phyloP scores from a whole-genome alignment of 2,797 vertebrate genomes.

The Halcyon smyrnensis region DNA sequence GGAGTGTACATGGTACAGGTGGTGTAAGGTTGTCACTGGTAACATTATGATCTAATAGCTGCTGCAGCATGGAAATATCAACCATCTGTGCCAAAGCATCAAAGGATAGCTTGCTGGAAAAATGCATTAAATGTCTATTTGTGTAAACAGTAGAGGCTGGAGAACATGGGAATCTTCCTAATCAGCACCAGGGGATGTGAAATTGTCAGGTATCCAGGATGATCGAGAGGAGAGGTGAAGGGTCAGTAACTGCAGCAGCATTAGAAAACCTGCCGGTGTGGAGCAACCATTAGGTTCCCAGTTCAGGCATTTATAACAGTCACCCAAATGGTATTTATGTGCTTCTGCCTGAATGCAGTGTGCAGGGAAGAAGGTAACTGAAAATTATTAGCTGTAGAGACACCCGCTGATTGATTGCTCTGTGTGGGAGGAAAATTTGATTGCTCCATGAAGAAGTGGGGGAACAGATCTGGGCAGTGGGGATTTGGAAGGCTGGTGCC shows the following conservation, averaged over 20 bases:
- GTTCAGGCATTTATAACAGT: background rate
- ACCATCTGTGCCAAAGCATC: constrained; percentile 53
- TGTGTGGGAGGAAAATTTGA: background rate
- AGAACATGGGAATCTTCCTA: background rate
- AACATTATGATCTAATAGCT: constrained; percentile 15
- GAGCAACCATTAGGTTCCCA: background rate
- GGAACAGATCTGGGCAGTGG: background rate
- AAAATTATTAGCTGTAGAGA: constrained; percentile 5
- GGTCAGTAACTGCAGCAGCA: background rate
- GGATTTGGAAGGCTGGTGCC: background rate
- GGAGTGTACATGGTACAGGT: background rate
- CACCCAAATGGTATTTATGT: background rate
- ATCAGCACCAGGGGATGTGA: background rate
- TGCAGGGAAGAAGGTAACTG: background rate
- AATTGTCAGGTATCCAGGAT: constrained; percentile 8
- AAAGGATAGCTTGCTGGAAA: constrained; percentile 44
- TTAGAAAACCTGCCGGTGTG: background rate
- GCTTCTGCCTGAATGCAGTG: background rate
- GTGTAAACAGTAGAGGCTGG: constrained; percentile 10
- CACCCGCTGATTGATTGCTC: background rate
- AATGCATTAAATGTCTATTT: constrained; percentile 42
- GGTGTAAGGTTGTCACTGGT: background rate
- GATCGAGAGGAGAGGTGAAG: background rate
- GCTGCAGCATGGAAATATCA: constrained; percentile 30
- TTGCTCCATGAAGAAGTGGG: background rate